phyloP scores from a whole-genome alignment of 2,113 vertebrate species.

The Bungarus multicinctus region DNA sequence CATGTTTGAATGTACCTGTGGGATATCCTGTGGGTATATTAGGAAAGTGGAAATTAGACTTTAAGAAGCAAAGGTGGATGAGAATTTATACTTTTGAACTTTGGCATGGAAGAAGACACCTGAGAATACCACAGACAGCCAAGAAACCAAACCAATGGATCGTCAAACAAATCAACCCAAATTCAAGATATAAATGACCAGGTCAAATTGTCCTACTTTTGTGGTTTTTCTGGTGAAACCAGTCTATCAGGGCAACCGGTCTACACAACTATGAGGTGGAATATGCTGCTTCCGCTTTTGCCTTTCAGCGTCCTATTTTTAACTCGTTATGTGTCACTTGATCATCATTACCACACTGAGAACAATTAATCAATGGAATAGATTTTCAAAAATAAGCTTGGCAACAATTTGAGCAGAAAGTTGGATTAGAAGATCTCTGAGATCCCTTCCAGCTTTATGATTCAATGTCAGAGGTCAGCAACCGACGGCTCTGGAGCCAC shows the following conservation, averaged over 20 bases:
- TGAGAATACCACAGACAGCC: no score
- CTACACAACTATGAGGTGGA: no score
- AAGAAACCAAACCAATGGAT: neutral
- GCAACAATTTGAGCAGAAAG: neutral
- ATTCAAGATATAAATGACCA: neutral
- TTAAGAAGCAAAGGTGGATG: neutral
- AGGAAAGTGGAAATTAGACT: neutral
- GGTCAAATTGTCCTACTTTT: neutral
- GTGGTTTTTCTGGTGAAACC: no score
- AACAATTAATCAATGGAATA: neutral
- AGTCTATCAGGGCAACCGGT: no score
- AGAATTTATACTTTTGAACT: neutral
- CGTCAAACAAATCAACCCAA: neutral
- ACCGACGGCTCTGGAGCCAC: no score
- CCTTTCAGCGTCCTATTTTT: neutral
- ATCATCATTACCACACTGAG: neutral
- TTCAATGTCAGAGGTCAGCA: no score
- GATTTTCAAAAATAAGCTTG: neutral
- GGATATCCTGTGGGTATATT: no score
- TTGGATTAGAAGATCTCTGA: neutral
- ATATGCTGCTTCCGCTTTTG: no score
- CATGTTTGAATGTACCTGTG: no score
- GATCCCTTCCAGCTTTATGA: neutral
- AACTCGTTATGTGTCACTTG: neutral
- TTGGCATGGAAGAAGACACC: neutral